Evolutionary conservation across 2,797 vertebrate species (phyloP).

Genomic region (Kryptopterus vitreolus): DNA sequence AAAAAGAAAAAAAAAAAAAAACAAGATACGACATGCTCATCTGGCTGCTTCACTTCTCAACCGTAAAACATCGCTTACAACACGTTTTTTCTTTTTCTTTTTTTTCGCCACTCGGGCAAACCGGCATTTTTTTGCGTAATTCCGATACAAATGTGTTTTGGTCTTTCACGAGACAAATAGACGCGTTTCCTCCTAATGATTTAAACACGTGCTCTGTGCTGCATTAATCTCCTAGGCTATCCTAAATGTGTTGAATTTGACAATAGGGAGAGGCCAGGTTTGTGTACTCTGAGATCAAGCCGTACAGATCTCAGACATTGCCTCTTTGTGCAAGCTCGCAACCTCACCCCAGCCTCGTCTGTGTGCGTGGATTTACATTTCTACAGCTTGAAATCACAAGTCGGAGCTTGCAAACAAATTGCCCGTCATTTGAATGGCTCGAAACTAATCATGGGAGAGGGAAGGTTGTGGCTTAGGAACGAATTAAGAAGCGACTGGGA

Average conservation of each 20-base stretch:
- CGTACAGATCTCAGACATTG: constrained; percentile 33
- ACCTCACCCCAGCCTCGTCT: constrained; percentile 40
- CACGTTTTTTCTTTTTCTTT: constrained; percentile 3
- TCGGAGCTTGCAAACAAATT: constrained; percentile 46
- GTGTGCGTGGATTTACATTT: constrained; percentile 40
- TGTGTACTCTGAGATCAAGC: constrained; percentile 37
- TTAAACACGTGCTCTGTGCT: constrained; percentile 33
- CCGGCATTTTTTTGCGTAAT: background rate
- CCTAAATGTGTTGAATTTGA: constrained; percentile 7
- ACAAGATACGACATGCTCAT: constrained; percentile 32
- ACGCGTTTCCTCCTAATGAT: constrained; percentile 34
- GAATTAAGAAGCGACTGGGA: background rate
- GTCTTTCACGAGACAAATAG: constrained; percentile 3
- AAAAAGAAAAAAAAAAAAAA: too few species aligned
- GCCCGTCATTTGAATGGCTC: constrained; percentile 33
- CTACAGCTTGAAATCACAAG: constrained; percentile 48
- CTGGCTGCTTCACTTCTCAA: constrained; percentile 40
- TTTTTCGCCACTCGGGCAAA: background rate
- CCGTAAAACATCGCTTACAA: constrained; percentile 24
- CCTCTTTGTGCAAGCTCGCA: constrained; percentile 31
- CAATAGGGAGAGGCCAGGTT: constrained; percentile 34
- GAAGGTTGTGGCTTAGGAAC: constrained; percentile 25
- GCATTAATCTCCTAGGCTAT: constrained; percentile 19
- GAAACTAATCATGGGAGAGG: constrained; percentile 34
- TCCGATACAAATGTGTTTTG: background rate